These are phyloP conservation scores for Thamnaconus septentrionalis DNA, from an alignment of 2,113 vertebrate species.

Conservation along the genomic window DNA sequence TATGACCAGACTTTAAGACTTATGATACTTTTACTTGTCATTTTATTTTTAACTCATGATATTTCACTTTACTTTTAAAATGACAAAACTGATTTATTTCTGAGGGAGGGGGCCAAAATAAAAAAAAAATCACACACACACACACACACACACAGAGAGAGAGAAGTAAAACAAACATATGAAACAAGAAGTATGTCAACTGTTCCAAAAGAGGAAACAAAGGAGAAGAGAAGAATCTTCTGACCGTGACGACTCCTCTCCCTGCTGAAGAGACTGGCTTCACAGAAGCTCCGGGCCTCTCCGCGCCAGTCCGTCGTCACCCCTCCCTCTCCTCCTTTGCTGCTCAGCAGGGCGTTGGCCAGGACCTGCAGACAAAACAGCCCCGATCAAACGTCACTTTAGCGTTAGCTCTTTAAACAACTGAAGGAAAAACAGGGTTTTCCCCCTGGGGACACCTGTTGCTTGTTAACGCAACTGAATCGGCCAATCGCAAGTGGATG, in stretches of 20 bases:
- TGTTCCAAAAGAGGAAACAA: background rate
- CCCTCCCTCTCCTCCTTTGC: constrained; percentile 77
- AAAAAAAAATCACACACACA: background rate
- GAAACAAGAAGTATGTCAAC: background rate
- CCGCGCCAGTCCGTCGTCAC: constrained; percentile 66
- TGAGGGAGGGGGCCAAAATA: too few relatives aligned
- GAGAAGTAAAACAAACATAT: background rate
- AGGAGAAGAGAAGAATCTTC: background rate
- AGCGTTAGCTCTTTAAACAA: too few relatives aligned
- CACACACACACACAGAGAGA: constrained; percentile 11
- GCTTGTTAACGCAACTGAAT: too few relatives aligned
- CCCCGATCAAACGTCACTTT: background rate
- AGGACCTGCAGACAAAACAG: constrained; percentile 70
- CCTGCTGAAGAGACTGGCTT: constrained; percentile 85
- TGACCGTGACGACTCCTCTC: constrained; percentile 83
- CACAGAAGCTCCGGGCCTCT: constrained; percentile 84
- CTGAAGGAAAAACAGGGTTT: too few relatives aligned
- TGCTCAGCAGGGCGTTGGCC: constrained; percentile 82
- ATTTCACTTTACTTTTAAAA: too few relatives aligned
- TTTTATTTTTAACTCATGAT: too few relatives aligned
- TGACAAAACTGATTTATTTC: too few relatives aligned
- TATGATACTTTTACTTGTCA: too few relatives aligned
- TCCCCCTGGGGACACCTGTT: too few relatives aligned
- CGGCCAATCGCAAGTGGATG: too few relatives aligned
- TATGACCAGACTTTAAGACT: too few relatives aligned